Conservation (phyloP, 2,797 vertebrate genomes). For the Peromyscus aztecus region DNA sequence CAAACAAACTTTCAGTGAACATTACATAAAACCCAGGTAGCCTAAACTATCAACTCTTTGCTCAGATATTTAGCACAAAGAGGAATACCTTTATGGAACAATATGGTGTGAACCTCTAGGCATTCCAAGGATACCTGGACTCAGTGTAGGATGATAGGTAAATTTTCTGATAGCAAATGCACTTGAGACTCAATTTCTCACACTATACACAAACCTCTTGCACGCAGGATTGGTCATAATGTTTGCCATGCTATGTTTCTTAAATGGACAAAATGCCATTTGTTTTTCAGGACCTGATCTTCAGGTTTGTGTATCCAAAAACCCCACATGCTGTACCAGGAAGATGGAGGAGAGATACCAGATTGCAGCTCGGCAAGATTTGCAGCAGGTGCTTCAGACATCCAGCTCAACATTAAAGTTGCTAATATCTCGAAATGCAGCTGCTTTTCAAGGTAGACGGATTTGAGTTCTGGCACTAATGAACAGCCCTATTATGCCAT, state of each 20-base stretch:
- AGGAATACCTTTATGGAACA: not conserved
- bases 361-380: conserved; percentile 89
- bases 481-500: not conserved
- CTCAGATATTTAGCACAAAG: not conserved
- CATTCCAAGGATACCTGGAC: not conserved
- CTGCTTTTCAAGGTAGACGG: conserved; percentile 93
- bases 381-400: conserved; percentile 92
- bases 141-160: not conserved
- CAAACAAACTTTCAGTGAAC: not conserved
- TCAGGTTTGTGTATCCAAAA: conserved; percentile 92
- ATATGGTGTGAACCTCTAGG: not conserved
- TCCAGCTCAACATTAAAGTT: conserved; percentile 92
- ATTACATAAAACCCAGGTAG: not conserved
- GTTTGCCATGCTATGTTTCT: not conserved
- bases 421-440: conserved; percentile 92
- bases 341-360: conserved; percentile 95
- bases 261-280: conserved; percentile 11
- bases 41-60: not conserved
- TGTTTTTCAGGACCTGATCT: conserved; percentile 90
- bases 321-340: conserved; percentile 93
- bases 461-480: not conserved
- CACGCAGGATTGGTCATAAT: not conserved
- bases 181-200: not conserved
- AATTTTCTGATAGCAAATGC: not conserved
- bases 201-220: not conserved